A percentile compares a stretch with the other conserved stretches of the same genome.
Evolutionary conservation across 2,113 vertebrate genomes (phyloP).

Genomic region (Cyanistes caeruleus): DNA sequence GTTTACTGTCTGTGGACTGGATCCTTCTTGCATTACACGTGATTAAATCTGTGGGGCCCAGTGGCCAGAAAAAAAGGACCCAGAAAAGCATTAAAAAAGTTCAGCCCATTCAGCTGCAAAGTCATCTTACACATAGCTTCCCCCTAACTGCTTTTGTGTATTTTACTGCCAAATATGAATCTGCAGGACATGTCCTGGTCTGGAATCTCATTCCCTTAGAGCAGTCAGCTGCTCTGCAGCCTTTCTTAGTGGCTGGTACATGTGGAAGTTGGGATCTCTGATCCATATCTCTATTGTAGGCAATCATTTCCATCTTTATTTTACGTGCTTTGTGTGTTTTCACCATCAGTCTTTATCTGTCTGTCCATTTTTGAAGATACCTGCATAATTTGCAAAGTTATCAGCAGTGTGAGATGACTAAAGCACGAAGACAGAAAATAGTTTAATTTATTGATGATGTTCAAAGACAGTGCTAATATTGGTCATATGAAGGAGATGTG

Average conservation of each 20-base stretch:
- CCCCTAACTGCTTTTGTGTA: neutral
- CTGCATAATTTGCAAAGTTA: neutral
- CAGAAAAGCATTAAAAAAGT: conserved; percentile 27
- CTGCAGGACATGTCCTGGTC: conserved; percentile 12
- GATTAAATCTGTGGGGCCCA: neutral
- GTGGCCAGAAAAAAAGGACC: neutral
- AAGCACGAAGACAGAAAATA: neutral
- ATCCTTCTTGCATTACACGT: neutral
- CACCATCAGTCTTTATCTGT: neutral
- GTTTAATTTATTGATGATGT: neutral
- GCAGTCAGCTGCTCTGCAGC: neutral
- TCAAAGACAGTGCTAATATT: neutral
- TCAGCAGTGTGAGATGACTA: rapidly evolving
- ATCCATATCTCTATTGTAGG: neutral
- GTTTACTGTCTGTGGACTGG: conserved; percentile 8
- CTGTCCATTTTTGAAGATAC: neutral
- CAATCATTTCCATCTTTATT: neutral
- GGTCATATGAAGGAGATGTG: neutral
- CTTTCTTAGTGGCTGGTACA: neutral
- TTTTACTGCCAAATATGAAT: conserved; percentile 5
- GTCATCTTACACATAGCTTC: neutral
- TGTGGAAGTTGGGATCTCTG: rapidly evolving
- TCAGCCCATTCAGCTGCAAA: neutral
- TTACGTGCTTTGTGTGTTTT: neutral
- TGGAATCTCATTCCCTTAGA: neutral